Percentiles rank a stretch among this genome's conserved stretches.
Evolutionary conservation across 2,888 invertebrate species (phyloP).

Genomic region (Lobophora halterata): DNA sequence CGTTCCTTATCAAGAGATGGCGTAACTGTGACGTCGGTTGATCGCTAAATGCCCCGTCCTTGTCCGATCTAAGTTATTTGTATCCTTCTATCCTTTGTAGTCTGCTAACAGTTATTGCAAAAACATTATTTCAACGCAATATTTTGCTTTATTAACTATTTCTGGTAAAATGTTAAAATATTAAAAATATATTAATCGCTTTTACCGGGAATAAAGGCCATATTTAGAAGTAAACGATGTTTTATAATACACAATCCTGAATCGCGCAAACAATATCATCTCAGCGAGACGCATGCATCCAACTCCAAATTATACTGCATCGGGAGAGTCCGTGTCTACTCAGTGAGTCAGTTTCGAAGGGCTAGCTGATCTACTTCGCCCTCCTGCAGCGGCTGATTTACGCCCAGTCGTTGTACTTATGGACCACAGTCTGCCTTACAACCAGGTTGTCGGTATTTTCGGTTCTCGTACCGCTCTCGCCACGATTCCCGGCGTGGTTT

Average conservation of each 20-base stretch:
- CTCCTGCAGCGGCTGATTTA: too few species aligned
- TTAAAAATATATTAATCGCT: too few species aligned
- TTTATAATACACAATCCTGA: too few species aligned
- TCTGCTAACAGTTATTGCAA: constrained; percentile 11
- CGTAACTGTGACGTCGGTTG: constrained; percentile 24
- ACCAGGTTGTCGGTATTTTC: constrained; percentile 1
- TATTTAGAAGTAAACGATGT: too few species aligned
- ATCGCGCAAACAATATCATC: constrained; percentile 43
- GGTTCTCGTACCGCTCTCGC: constrained; percentile 4
- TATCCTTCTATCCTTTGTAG: constrained; percentile 30
- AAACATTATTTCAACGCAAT: background rate
- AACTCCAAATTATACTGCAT: rapidly evolving
- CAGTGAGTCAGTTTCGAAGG: constrained; percentile 41
- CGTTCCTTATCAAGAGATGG: constrained; percentile 41
- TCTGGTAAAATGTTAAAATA: too few species aligned
- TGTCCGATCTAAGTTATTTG: constrained; percentile 1
- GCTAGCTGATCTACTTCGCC: constrained; percentile 41
- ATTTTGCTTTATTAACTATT: too few species aligned
- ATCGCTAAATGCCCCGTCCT: constrained; percentile 14
- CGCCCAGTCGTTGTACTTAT: constrained; percentile 10
- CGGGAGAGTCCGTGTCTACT: constrained; percentile 56
- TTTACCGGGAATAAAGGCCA: too few species aligned
- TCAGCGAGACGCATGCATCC: constrained; percentile 30
- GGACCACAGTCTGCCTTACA: constrained; percentile 19
- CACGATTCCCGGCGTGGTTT: constrained; percentile 1